Evolutionary conservation across 2,888 invertebrate genomes (phyloP), one percentile per base, ranked within the genome.

Genomic region (Spicauda simplicius): DNA sequence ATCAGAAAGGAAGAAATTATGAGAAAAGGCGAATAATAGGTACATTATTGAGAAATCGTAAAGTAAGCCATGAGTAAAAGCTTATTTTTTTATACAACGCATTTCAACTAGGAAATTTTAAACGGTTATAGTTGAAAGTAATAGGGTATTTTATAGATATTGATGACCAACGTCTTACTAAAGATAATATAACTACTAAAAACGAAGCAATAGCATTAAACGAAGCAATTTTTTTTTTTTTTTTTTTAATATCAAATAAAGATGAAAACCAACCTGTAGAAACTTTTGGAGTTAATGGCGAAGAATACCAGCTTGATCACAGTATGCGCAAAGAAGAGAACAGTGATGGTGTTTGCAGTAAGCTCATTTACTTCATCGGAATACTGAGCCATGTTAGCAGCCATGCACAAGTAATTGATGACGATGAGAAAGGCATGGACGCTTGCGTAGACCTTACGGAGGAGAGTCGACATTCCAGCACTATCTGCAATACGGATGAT

Each of bases 281-380:
- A 96, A 68, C 95, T 92, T 80, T 96, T 96, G 20, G 96, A 95
- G 73, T 96, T 95, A 6, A 96, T 76, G 0, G 96, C 97, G 77
- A 97, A 95, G 85, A 96, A 97, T 12, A 94, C 72, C 73, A 96
- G 90, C 84, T 97, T 97, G 45, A 96, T 96, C 48, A 97, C 79
- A 67, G 96, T 94, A 79, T 97, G 97, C 0, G 96, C 94, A 83
- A 97, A 97, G 88, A 97, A 97, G 14, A 97, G 90, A 0, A 96
- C 94, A 0, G 97, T 97, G 71, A 97, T 97, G 45, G 97, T 97
- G 74, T 97, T 97, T 4, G 97, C 96, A 0, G 95, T 95, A 62
- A 95, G 81, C 75, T 95, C 95, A 80, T 97, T 97, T 25, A 97
- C 96, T 78, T 97, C 97, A 30, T 95, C 96, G 0, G 96, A 94